phyloP scores from a whole-genome alignment of 2,888 invertebrate species.

The Conchocele bisecta region DNA sequence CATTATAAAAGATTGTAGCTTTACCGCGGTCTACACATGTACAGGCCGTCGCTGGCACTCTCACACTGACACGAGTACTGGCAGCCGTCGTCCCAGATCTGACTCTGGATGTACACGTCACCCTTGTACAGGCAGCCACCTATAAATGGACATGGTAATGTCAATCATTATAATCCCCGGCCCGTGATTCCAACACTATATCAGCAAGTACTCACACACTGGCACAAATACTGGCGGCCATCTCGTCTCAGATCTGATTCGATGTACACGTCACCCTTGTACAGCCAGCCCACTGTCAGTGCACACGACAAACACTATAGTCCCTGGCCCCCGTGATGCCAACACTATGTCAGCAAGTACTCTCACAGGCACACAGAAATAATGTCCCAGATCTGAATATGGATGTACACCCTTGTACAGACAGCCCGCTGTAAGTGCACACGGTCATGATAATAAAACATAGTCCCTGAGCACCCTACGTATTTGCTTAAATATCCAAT shows the following conservation, averaged over 20 bases:
- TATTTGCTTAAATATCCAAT: no score
- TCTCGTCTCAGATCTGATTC: slow-evolving; percentile 70
- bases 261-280: slow-evolving; percentile 69
- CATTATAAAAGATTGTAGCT: no score
- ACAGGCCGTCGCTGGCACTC: slow-evolving; percentile 63
- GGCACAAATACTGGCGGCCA: slow-evolving; percentile 67
- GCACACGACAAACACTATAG: no score
- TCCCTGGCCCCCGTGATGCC: no score
- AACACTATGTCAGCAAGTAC: no score
- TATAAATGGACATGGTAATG: no score
- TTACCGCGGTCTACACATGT: slow-evolving; percentile 69
- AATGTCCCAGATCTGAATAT: slow-evolving; percentile 70
- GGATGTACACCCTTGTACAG: slow-evolving; percentile 73
- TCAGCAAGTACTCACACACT: slow-evolving; percentile 68
- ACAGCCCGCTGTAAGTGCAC: slow-evolving; percentile 69
- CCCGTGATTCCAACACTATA: no score
- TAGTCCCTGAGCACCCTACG: no score
- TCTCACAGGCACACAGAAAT: slow-evolving; percentile 71
- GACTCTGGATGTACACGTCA: slow-evolving; percentile 67
- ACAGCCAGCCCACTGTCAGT: slow-evolving; percentile 68
- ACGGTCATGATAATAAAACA: no score
- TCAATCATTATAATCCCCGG: no score
- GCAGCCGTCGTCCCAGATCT: slow-evolving; percentile 73
- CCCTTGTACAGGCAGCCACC: slow-evolving; percentile 75
- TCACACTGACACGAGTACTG: slow-evolving; percentile 67